Evolutionary conservation across 2,888 invertebrate species (phyloP), one percentile per base, ranked within the genome.

Genomic region (Mythimna ferrago): DNA sequence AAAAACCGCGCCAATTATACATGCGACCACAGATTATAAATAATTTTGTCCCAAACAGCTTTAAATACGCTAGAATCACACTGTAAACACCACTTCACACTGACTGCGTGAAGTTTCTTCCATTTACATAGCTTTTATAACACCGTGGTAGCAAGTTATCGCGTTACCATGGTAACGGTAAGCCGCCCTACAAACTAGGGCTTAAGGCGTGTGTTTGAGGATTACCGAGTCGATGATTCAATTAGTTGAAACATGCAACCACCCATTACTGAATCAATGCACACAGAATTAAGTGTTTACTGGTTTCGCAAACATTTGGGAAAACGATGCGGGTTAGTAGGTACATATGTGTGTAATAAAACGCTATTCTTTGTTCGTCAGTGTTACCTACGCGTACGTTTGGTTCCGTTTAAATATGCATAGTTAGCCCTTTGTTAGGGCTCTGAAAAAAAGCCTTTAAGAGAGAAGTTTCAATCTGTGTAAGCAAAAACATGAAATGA

Each of bases 131-230:
- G 74, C 79, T 86, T 82, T 82, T 85, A 86, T 84, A 81, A 77
- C 73, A 68, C 60, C 38, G 21, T 66, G 68, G 78, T 60, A 72
- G 74, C 61, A 71, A 77, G 78, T 80, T 88, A 90, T 90, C 88
- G 71, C 67, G 88, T 88, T 77, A 54, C 78, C 71, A 90, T 90
- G 87, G 84, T 62, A 77, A 92, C 69, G 9, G 32, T 86, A 82
- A 84, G 85, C 83, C 81, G 73, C 78, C 70, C 83, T 41, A 82
- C 69, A 84, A 83, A 86, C 73, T 73, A 68, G 69, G 65, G 82
- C 82, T 75, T 81, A 82, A 61, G 38, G 70, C 65, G 64, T 65
- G 77, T 75, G 77, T 75, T 73, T 75, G 57, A 81, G 78, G 82
- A 85, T 85, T 85, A 85, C 65, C 3, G 60, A 71, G 66, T 38